A percentile compares a stretch with the other conserved stretches of the same genome.
These are phyloP conservation scores for Nerophis lumbriciformis DNA, from an alignment of 2,113 vertebrate genomes.

Conservation along the genomic window DNA sequence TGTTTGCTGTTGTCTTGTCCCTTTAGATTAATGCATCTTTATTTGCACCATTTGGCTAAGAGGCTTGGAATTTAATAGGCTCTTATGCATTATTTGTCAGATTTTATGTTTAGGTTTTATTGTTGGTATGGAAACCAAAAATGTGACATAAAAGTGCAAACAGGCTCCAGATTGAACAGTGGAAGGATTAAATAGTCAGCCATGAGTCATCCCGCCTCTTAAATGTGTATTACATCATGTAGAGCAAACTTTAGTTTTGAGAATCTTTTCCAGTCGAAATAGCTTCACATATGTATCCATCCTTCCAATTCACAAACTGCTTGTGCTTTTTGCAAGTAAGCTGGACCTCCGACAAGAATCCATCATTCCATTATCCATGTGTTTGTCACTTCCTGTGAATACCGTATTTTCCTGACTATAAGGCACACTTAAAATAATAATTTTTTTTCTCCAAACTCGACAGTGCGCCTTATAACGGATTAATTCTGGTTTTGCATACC, in stretches of 20 bases:
- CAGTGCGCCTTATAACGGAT: too few relatives aligned
- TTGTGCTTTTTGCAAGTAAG: too few relatives aligned
- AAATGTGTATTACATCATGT: too few relatives aligned
- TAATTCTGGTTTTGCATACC: too few relatives aligned
- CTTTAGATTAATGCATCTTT: slow-evolving; percentile 11
- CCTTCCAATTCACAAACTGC: too few relatives aligned
- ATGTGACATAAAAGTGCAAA: slow-evolving; percentile 7
- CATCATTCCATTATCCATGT: too few relatives aligned
- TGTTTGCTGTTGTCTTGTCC: slow-evolving; percentile 34
- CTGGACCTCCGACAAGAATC: too few relatives aligned
- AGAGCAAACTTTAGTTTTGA: not conserved
- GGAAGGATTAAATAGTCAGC: not conserved
- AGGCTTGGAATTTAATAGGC: slow-evolving; percentile 9
- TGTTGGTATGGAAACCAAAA: slow-evolving; percentile 5
- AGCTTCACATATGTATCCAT: too few relatives aligned
- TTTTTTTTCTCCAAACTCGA: too few relatives aligned
- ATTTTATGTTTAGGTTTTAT: not conserved
- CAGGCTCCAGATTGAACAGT: slow-evolving; percentile 5
- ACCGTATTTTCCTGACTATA: too few relatives aligned
- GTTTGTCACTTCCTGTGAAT: too few relatives aligned
- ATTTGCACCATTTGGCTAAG: slow-evolving; percentile 13
- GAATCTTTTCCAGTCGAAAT: not conserved
- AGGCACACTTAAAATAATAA: too few relatives aligned
- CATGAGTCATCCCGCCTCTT: not conserved
- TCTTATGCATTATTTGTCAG: not conserved